phyloP scores from a whole-genome alignment of 2,113 vertebrate species.

The Pluvialis apricaria region DNA sequence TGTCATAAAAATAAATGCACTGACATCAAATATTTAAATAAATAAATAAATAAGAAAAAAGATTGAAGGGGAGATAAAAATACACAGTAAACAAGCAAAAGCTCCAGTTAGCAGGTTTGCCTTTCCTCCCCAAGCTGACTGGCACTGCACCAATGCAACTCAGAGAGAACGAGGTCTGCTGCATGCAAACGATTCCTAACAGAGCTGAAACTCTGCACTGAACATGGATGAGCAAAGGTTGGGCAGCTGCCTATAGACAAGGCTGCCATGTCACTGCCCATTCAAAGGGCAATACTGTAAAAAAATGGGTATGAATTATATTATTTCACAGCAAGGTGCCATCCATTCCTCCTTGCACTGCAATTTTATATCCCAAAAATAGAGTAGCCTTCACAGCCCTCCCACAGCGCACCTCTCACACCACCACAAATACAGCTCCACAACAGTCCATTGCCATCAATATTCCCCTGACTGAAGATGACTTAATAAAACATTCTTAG shows the following conservation, averaged over 20 bases:
- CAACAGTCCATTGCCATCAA: neutral
- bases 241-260: slow-evolving; percentile 28
- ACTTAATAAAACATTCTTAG: slow-evolving; percentile 42
- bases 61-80: slow-evolving; percentile 64
- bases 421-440: neutral
- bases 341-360: slow-evolving; percentile 43
- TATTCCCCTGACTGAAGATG: neutral
- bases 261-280: slow-evolving; percentile 42
- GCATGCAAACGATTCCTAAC: neutral
- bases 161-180: slow-evolving; percentile 9
- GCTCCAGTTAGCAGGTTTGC: slow-evolving; percentile 23
- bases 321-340: slow-evolving; percentile 62
- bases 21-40: slow-evolving; percentile 72
- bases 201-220: neutral
- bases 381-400: slow-evolving; percentile 53
- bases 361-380: slow-evolving; percentile 54
- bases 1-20: slow-evolving; percentile 73
- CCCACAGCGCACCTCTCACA: slow-evolving; percentile 25
- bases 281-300: slow-evolving; percentile 18
- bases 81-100: slow-evolving; percentile 59
- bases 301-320: neutral
- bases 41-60: neutral
- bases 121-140: slow-evolving; percentile 14
- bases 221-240: neutral
- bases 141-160: slow-evolving; percentile 24